Percentiles rank a stretch among this genome's conserved stretches.
phyloP scores from a whole-genome alignment of 2,888 invertebrate genomes.

The Hyles lineata region DNA sequence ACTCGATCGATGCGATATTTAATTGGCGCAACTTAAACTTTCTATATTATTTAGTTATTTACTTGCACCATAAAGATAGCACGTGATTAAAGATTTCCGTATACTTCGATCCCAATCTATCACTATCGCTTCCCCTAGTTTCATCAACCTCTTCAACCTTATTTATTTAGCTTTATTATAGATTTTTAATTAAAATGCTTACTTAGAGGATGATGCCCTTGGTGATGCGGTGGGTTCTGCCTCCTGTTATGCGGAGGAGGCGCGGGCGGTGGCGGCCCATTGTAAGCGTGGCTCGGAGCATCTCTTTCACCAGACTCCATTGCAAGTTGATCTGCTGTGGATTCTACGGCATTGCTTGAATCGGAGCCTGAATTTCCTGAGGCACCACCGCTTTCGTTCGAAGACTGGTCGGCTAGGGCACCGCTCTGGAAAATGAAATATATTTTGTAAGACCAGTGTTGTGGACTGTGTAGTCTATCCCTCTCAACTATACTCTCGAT shows the following conservation, averaged over 20 bases:
- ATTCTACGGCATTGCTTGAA: constrained; percentile 83
- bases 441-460: not conserved
- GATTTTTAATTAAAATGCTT: constrained; percentile 14
- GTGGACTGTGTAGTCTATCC: not conserved
- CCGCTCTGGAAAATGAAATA: constrained; percentile 66
- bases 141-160: too few relatives aligned
- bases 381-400: constrained; percentile 82
- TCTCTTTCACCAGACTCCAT: constrained; percentile 89
- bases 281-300: constrained; percentile 79
- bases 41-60: too few relatives aligned
- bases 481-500: too few relatives aligned
- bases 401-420: constrained; percentile 72
- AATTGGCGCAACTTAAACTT: too few relatives aligned
- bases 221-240: constrained; percentile 88
- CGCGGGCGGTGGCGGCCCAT: constrained; percentile 82
- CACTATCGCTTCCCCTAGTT: too few relatives aligned
- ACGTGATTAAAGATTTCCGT: too few relatives aligned
- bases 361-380: constrained; percentile 84
- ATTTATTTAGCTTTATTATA: too few relatives aligned
- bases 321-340: constrained; percentile 88
- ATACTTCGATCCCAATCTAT: too few relatives aligned
- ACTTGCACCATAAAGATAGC: too few relatives aligned
- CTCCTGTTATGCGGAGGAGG: constrained; percentile 90
- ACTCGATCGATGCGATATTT: too few relatives aligned
- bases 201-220: constrained; percentile 81